Conservation (phyloP, 2,113 vertebrate genomes). For the Atrichornis clamosus region DNA sequence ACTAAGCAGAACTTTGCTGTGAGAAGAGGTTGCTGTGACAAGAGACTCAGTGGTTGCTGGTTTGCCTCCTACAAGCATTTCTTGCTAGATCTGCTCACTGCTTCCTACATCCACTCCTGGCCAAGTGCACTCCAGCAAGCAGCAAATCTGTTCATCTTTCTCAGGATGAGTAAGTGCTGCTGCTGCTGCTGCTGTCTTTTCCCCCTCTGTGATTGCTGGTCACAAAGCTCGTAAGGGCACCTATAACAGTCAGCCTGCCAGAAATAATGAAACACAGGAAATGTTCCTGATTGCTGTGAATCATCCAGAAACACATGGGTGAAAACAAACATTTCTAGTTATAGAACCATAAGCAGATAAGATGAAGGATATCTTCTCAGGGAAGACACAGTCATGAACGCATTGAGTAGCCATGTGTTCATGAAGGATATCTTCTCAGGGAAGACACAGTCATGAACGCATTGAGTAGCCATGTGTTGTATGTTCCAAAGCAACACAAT, state of each 20-base stretch:
- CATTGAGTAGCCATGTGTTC: background rate
- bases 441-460: background rate
- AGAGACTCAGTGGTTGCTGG: background rate
- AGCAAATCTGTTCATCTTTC: background rate
- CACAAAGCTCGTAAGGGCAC: background rate
- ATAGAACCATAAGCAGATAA: background rate
- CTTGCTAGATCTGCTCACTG: background rate
- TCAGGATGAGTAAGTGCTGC: background rate
- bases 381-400: background rate
- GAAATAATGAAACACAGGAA: background rate
- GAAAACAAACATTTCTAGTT: background rate
- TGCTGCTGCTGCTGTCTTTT: background rate
- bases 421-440: background rate
- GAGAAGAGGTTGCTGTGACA: background rate
- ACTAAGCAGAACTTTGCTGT: background rate
- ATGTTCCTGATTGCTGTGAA: background rate
- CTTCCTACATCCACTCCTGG: background rate
- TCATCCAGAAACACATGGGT: background rate
- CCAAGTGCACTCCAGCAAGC: background rate
- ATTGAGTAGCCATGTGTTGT: background rate
- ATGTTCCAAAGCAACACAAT: background rate
- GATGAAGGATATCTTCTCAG: background rate
- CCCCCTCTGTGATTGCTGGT: background rate
- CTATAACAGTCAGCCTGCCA: background rate
- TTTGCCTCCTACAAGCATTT: background rate